A percentile compares a stretch with the other conserved stretches of the same genome.
Conservation (phyloP, 2,797 vertebrate genomes). For the Aldrovandia affinis region DNA sequence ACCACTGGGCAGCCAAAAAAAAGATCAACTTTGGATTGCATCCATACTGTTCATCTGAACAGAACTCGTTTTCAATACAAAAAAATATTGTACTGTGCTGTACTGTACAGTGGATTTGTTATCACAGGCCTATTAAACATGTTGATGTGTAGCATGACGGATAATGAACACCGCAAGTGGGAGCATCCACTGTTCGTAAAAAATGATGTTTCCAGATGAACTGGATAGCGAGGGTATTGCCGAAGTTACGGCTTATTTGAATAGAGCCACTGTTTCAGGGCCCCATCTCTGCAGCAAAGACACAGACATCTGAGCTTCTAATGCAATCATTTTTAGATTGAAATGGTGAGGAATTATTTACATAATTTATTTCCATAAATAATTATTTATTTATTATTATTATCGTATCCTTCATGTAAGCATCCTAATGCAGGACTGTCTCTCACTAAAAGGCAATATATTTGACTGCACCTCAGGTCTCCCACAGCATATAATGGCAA, state of each 20-base stretch:
- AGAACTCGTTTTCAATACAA: background rate
- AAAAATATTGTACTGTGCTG: background rate
- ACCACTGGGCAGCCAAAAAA: background rate
- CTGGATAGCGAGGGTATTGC: background rate
- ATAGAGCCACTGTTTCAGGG: background rate
- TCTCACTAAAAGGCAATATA: background rate
- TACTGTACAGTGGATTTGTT: too few relatives aligned
- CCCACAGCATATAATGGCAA: background rate
- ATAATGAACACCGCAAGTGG: background rate
- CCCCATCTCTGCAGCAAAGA: background rate
- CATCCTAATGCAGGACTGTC: background rate
- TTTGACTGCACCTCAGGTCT: background rate
- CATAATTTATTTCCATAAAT: too few relatives aligned
- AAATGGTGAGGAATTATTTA: background rate
- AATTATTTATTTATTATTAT: too few relatives aligned
- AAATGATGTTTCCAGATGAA: slow-evolving; percentile 1
- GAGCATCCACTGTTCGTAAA: background rate
- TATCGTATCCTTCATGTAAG: background rate
- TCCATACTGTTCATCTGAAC: background rate
- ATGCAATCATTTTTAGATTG: background rate
- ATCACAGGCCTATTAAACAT: background rate
- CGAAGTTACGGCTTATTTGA: background rate
- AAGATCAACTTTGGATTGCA: background rate
- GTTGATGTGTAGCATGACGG: background rate
- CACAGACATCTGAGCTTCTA: background rate